phyloP scores from a whole-genome alignment of 2,797 vertebrate species.

The Semotilus atromaculatus region DNA sequence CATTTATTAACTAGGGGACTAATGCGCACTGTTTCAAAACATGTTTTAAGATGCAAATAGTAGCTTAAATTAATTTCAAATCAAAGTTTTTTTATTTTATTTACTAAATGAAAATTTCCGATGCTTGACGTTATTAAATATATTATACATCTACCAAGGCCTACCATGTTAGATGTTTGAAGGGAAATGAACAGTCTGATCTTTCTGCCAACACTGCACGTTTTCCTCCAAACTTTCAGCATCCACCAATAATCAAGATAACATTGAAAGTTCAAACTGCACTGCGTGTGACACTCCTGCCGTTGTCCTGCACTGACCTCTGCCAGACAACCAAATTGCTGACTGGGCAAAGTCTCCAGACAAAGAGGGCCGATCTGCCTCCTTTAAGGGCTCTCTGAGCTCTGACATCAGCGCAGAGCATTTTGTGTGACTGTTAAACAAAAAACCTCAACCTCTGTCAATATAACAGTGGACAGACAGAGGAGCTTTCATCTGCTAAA shows the following conservation, averaged over 20 bases:
- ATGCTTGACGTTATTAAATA: not conserved
- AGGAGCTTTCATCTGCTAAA: constrained; percentile 46
- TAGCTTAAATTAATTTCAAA: not conserved
- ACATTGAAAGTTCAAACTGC: constrained; percentile 55
- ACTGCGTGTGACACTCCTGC: constrained; percentile 56
- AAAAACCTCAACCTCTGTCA: constrained; percentile 46
- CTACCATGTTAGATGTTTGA: not conserved
- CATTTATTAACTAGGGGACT: not conserved
- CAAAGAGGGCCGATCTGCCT: constrained; percentile 56
- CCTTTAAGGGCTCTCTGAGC: constrained; percentile 51
- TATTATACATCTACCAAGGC: not conserved
- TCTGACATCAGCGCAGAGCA: constrained; percentile 52
- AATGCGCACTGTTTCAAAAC: not conserved
- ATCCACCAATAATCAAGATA: constrained; percentile 61
- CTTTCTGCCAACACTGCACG: constrained; percentile 54
- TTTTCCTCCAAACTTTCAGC: constrained; percentile 57
- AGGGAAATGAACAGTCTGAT: constrained; percentile 33
- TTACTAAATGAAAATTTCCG: not conserved
- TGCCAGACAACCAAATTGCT: constrained; percentile 59
- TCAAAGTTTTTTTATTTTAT: not conserved
- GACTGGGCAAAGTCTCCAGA: constrained; percentile 55
- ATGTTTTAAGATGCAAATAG: not conserved
- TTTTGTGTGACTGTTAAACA: constrained; percentile 56
- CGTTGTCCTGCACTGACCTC: constrained; percentile 59
- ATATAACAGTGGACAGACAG: constrained; percentile 23